phyloP scores from a whole-genome alignment of 2,113 vertebrate species.

The Miniopterus natalensis region DNA sequence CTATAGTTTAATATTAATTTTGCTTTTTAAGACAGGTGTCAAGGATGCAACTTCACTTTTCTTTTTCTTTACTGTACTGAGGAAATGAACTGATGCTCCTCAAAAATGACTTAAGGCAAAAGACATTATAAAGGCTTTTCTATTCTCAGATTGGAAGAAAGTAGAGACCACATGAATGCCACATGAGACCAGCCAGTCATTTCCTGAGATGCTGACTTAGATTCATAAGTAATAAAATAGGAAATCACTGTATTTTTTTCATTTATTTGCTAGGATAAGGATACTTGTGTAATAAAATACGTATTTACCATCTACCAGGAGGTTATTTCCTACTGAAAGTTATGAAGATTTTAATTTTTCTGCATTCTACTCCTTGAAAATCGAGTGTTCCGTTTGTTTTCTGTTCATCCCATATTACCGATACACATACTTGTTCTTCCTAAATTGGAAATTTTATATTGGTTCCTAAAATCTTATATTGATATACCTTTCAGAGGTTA shows the following conservation, averaged over 20 bases:
- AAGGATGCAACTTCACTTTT: slow-evolving; percentile 48
- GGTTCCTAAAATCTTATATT: background rate
- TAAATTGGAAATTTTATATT: slow-evolving; percentile 18
- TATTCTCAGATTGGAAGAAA: slow-evolving; percentile 58
- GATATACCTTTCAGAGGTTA: slow-evolving; percentile 1
- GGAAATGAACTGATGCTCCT: slow-evolving; percentile 57
- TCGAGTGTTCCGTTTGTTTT: background rate
- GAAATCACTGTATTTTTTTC: slow-evolving; percentile 46
- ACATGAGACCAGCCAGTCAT: fast-evolving
- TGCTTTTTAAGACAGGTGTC: slow-evolving; percentile 23
- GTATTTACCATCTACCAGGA: background rate
- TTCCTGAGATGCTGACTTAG: slow-evolving; percentile 53
- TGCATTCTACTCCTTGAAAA: background rate
- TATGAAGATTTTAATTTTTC: background rate
- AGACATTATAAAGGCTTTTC: slow-evolving; percentile 67
- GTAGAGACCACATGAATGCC: background rate
- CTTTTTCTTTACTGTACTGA: background rate
- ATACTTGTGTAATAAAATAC: background rate
- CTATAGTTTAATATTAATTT: slow-evolving; percentile 49
- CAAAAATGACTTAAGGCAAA: slow-evolving; percentile 67
- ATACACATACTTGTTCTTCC: background rate
- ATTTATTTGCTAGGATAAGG: background rate
- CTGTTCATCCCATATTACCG: background rate
- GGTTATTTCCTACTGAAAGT: slow-evolving; percentile 9
- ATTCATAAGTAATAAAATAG: slow-evolving; percentile 24